Percentiles rank a stretch among this genome's conserved stretches.
Evolutionary conservation across 2,888 invertebrate genomes (phyloP).

Genomic region (Hypolimnas misippus): DNA sequence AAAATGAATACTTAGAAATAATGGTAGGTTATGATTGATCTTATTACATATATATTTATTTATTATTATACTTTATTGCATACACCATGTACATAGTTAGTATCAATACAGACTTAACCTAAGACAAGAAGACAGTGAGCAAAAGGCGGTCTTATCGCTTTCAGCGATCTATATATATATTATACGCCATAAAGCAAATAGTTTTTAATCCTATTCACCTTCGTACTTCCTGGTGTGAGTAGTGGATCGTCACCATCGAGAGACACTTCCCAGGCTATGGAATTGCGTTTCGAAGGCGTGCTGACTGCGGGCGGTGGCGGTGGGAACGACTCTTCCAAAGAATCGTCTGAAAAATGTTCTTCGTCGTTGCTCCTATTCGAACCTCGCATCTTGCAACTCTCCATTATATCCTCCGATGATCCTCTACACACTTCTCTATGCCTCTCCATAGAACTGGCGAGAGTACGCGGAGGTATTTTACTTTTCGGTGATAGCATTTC

Average conservation of each 20-base stretch:
- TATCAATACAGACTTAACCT: too few species aligned
- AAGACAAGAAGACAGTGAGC: too few species aligned
- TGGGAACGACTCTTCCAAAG: constrained; percentile 90
- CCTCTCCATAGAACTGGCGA: constrained; percentile 88
- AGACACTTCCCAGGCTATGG: constrained; percentile 95
- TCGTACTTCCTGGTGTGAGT: constrained; percentile 88
- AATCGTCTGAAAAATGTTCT: constrained; percentile 92
- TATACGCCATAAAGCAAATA: too few species aligned
- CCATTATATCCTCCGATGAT: constrained; percentile 77
- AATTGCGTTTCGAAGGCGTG: constrained; percentile 89
- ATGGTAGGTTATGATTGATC: too few species aligned
- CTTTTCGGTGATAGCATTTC: constrained; percentile 75
- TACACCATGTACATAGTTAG: too few species aligned
- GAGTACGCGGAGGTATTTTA: constrained; percentile 87
- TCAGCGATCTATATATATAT: too few species aligned
- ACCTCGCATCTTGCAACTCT: constrained; percentile 64
- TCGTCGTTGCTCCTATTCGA: constrained; percentile 71
- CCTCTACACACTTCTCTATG: constrained; percentile 91
- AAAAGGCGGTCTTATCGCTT: too few species aligned
- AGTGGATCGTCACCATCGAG: constrained; percentile 88
- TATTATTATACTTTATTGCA: too few species aligned
- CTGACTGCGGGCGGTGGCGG: constrained; percentile 84
- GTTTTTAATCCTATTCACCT: constrained; percentile 68
- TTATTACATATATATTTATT: too few species aligned
- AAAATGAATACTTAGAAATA: too few species aligned